phyloP scores from a whole-genome alignment of 2,888 invertebrate species.

The Gymnocheta viridis region DNA sequence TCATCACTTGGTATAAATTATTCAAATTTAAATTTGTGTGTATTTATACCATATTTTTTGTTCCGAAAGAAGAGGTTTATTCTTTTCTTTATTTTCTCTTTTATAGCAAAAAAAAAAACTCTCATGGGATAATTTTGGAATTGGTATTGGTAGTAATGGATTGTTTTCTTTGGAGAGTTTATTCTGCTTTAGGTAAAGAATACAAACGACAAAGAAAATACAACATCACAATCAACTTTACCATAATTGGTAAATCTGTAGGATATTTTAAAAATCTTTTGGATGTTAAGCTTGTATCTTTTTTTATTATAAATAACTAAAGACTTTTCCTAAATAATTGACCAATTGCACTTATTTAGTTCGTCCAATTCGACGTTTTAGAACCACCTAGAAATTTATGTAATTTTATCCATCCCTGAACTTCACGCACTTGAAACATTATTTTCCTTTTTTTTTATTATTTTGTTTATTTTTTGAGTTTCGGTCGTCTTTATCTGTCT shows the following conservation, averaged over 20 bases:
- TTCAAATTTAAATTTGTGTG: neutral
- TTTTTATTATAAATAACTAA: neutral
- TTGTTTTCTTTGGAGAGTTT: slow-evolving; percentile 49
- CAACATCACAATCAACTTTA: neutral
- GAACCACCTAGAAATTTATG: neutral
- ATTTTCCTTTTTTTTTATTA: slow-evolving; percentile 35
- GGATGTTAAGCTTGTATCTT: too few relatives aligned
- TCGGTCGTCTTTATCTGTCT: slow-evolving; percentile 43
- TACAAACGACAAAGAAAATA: neutral
- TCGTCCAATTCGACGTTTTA: neutral
- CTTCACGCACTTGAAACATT: slow-evolving; percentile 59
- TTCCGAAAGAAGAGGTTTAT: neutral
- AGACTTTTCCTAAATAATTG: neutral
- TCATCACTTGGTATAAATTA: neutral
- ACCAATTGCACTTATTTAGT: neutral
- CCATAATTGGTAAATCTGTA: neutral
- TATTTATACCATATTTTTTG: neutral
- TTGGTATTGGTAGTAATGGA: slow-evolving; percentile 26
- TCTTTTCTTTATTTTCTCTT: neutral
- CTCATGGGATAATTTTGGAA: slow-evolving; percentile 11
- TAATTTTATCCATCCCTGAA: slow-evolving; percentile 19
- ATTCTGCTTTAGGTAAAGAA: slow-evolving; percentile 15
- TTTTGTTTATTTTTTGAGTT: slow-evolving; percentile 50
- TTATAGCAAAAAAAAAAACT: neutral
- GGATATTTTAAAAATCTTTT: too few relatives aligned